Conservation (phyloP, 2,888 invertebrate genomes). For the Papilio gigon region DNA sequence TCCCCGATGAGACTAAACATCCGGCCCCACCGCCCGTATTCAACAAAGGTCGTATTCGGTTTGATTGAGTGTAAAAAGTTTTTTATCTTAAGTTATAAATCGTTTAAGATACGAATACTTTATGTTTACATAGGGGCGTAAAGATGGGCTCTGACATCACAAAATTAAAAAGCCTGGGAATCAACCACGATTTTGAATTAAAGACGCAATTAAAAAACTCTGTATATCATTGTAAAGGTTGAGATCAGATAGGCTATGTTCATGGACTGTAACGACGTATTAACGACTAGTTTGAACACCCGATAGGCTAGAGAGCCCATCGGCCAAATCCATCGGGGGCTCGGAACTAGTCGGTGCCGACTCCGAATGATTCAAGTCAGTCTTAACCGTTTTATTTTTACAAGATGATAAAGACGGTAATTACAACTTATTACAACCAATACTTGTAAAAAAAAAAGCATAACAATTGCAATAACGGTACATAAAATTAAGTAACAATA, state of each 20-base stretch:
- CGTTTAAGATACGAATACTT: slow-evolving; percentile 32
- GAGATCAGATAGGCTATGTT: neutral
- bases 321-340: too few species aligned
- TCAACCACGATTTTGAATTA: neutral
- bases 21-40: slow-evolving; percentile 58
- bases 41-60: slow-evolving; percentile 51
- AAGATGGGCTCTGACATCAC: neutral
- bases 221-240: neutral
- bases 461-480: neutral
- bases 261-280: too few species aligned
- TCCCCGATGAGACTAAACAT: slow-evolving; percentile 54
- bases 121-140: slow-evolving; percentile 41
- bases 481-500: slow-evolving; percentile 38
- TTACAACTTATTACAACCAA: slow-evolving; percentile 2
- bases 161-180: neutral
- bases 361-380: too few species aligned
- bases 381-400: too few species aligned
- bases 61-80: slow-evolving; percentile 39
- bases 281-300: too few species aligned
- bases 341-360: too few species aligned
- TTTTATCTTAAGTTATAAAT: slow-evolving; percentile 40
- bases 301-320: too few species aligned
- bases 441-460: neutral
- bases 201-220: neutral
- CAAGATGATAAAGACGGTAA: neutral